Evolutionary conservation across 2,797 vertebrate species (phyloP).

Genomic region (Chromis chromis): DNA sequence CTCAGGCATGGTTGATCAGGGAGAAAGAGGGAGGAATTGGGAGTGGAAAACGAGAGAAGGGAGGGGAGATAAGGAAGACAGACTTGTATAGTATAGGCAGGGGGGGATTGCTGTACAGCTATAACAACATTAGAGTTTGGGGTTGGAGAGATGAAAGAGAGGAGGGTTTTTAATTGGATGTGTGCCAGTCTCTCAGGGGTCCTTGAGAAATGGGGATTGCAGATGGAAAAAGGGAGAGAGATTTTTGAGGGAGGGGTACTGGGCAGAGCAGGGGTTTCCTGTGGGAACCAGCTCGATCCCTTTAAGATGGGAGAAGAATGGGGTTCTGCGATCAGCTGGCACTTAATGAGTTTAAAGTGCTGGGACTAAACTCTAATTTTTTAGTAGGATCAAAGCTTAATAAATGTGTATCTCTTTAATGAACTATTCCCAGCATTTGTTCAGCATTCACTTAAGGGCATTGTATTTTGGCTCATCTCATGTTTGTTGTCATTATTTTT

Average conservation of each 20-base stretch:
- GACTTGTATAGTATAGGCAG: constrained; percentile 30
- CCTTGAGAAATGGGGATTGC: constrained; percentile 61
- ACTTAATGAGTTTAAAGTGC: constrained; percentile 58
- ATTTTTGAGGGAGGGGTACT: constrained; percentile 40
- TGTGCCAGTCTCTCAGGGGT: constrained; percentile 68
- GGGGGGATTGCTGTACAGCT: constrained; percentile 39
- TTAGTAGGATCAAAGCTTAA: constrained; percentile 6
- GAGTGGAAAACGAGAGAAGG: constrained; percentile 27
- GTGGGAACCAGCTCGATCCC: constrained; percentile 68
- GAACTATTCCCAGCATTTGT: constrained; percentile 32
- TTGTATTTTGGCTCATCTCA: constrained; percentile 20
- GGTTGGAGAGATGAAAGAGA: constrained; percentile 36
- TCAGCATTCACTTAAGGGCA: constrained; percentile 12
- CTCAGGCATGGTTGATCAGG: constrained; percentile 33
- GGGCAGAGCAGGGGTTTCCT: constrained; percentile 50
- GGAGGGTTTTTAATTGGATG: constrained; percentile 71
- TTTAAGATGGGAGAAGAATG: constrained; percentile 53
- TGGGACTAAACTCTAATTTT: background rate
- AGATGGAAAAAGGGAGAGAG: constrained; percentile 35
- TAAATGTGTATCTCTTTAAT: constrained; percentile 23
- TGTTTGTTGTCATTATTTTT: constrained; percentile 18
- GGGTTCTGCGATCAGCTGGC: constrained; percentile 49
- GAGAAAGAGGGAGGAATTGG: constrained; percentile 28
- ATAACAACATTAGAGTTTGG: constrained; percentile 56
- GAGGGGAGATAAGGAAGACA: constrained; percentile 41